These are phyloP conservation scores for Poecilia latipinna DNA, from an alignment of 2,113 vertebrate genomes.

Conservation along the genomic window DNA sequence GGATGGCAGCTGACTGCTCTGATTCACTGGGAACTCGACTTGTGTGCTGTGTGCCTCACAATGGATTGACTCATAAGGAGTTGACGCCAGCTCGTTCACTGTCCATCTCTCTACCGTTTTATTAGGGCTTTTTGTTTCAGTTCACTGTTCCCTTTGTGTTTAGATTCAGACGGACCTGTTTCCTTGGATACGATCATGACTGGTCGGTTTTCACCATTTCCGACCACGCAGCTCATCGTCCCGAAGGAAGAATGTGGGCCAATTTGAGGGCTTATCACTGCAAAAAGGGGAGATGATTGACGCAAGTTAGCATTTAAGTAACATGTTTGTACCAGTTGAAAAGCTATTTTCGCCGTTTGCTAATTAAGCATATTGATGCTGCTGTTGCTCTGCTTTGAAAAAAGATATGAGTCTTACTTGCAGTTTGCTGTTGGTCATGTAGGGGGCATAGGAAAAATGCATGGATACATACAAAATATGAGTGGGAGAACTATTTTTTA, in stretches of 20 bases:
- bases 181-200: constrained; percentile 23
- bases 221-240: background rate
- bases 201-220: background rate
- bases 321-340: background rate
- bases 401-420: background rate
- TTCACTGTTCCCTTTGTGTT: constrained; percentile 53
- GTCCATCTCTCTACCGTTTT: constrained; percentile 46
- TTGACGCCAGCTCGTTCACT: constrained; percentile 26
- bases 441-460: no score
- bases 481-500: no score
- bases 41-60: constrained; percentile 57
- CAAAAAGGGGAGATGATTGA: background rate
- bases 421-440: no score
- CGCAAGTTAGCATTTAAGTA: background rate
- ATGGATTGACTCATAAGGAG: constrained; percentile 65
- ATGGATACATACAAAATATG: no score
- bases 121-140: constrained; percentile 55
- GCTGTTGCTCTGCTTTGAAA: background rate
- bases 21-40: constrained; percentile 54
- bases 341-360: background rate
- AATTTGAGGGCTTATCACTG: background rate
- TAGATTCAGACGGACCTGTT: constrained; percentile 42
- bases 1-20: constrained; percentile 67
- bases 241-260: background rate
- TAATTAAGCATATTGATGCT: background rate